These are phyloP conservation scores for Pantherophis alleghaniensis DNA, from an alignment of 2,797 vertebrate genomes.

Conservation along the genomic window DNA sequence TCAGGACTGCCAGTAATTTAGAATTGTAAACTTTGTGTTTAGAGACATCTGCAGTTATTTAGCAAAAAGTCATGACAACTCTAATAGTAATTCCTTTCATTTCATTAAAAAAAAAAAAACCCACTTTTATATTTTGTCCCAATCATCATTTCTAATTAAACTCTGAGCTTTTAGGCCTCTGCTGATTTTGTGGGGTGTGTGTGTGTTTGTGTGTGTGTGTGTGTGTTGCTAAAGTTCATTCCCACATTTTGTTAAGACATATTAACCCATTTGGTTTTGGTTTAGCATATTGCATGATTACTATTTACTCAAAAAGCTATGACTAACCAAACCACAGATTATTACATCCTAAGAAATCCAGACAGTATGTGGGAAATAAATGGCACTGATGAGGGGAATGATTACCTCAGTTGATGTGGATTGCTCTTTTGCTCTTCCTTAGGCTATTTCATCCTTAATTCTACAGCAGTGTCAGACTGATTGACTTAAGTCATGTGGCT, in stretches of 20 bases:
- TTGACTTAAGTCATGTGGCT: neutral
- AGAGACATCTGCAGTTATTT: neutral
- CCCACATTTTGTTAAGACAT: neutral
- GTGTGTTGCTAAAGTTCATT: neutral
- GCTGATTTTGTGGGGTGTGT: neutral
- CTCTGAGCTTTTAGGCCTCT: neutral
- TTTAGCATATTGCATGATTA: neutral
- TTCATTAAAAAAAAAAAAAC: neutral
- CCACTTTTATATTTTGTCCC: neutral
- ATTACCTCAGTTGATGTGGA: neutral
- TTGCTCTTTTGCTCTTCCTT: neutral
- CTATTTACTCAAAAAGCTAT: neutral
- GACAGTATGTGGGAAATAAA: neutral
- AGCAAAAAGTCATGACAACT: accelerated
- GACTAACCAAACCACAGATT: neutral
- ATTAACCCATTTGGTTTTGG: neutral
- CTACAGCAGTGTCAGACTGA: neutral
- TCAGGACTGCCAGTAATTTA: accelerated
- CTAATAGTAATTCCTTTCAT: slow-evolving; percentile 8
- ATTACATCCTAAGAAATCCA: neutral
- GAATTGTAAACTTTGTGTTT: accelerated
- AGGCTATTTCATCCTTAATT: neutral
- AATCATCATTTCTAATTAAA: slow-evolving; percentile 5
- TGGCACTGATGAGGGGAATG: neutral
- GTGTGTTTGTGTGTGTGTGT: neutral